Evolutionary conservation across 2,113 vertebrate species (phyloP).

Genomic region (Pedetes capensis): DNA sequence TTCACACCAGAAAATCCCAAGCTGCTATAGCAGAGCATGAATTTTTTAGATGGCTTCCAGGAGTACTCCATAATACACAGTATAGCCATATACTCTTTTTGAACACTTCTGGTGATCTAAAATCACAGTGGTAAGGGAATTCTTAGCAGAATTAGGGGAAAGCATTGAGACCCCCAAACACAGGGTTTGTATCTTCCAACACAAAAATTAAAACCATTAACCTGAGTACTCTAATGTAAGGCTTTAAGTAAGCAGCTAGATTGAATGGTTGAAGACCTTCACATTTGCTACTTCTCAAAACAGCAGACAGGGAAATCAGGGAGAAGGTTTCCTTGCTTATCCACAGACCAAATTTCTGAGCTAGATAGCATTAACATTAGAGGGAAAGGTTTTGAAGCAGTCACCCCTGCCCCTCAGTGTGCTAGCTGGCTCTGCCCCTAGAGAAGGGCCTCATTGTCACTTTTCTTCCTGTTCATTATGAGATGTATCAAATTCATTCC

Average conservation of each 20-base stretch:
- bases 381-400: background rate
- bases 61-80: background rate
- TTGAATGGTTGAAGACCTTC: background rate
- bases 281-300: background rate
- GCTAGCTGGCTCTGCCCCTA: background rate
- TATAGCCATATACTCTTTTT: background rate
- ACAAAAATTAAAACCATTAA: conserved; percentile 6
- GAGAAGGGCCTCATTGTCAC: background rate
- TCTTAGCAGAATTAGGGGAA: background rate
- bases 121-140: background rate
- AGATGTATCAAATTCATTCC: background rate
- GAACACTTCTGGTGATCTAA: background rate
- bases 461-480: background rate
- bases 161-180: background rate
- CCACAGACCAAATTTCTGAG: background rate
- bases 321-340: background rate
- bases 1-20: background rate
- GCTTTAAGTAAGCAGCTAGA: background rate
- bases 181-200: background rate
- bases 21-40: background rate
- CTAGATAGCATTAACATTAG: background rate
- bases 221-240: background rate
- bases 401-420: background rate
- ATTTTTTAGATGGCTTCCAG: background rate
- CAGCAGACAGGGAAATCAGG: background rate